Evolutionary conservation across 2,797 vertebrate species (phyloP), one percentile per base, ranked within the genome.

Genomic region (Otolemur crassicaudatus): DNA sequence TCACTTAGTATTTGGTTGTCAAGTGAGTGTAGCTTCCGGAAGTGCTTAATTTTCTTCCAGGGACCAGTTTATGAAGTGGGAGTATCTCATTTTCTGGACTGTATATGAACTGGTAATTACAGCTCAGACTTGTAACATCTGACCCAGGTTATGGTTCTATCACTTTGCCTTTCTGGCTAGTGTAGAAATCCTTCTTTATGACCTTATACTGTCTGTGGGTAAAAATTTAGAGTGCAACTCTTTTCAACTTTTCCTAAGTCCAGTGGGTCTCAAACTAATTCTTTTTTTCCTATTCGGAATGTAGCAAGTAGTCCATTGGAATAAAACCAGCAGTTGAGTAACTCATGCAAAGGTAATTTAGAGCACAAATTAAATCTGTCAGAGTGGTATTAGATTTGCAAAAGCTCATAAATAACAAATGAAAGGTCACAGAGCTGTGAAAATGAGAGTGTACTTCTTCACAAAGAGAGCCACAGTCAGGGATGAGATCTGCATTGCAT

Each of bases 381-480:
- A 97, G 93, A 96, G 72, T 90, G 92, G 94, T 97, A 97, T 97
- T 98, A 95, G 95, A 95, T 97, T 97, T 97, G 94, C 95, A 96
- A 97, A 98, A 97, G 94, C 96, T 98, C 95, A 97, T 98, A 97
- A 97, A 97, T 96, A 97, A 97, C 96, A 92, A 97, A 98, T 97
- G 97, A 97, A 97, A 97, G 97, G 97, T 98, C 97, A 98, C 95
- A 96, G 95, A 96, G 87, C 97, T 97, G 95, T 97, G 96, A 96
- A 97, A 97, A 96, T 96, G 96, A 96, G 96, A 91, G 79, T 70
- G 40, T 95, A 88, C 96, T 94, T 97, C 95, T 97, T 95, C 85
- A 97, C 97, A 92, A 97, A 92, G 94, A 91, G 83, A 91, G 70
- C 77, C 1, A 3, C 20, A 70, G 94, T 91, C 72, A 56, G 87